Conservation (phyloP, 2,797 vertebrate species). For the Zenarchopterus dispar region DNA sequence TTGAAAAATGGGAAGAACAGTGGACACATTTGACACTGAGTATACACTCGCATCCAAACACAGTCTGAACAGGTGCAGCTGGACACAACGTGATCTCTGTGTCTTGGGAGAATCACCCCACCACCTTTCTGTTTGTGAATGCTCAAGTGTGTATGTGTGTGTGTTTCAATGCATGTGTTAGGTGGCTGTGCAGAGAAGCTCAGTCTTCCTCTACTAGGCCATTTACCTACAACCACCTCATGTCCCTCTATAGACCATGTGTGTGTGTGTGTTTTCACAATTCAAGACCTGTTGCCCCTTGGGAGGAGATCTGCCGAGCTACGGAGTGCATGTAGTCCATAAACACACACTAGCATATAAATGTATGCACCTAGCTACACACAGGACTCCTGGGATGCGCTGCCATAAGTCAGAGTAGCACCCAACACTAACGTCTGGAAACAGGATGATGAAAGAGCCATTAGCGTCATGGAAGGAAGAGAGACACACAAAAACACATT, state of each 20-base stretch:
- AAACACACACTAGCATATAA: conserved; percentile 4
- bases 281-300: conserved; percentile 22
- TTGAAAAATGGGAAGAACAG: no score
- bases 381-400: conserved; percentile 49
- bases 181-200: conserved; percentile 59
- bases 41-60: conserved; percentile 39
- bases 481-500: conserved; percentile 37
- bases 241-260: conserved; percentile 36
- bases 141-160: conserved; percentile 28
- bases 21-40: neutral
- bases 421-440: conserved; percentile 73
- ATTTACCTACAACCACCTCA: conserved; percentile 39
- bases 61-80: conserved; percentile 75
- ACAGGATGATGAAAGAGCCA: conserved; percentile 74
- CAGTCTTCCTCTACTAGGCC: conserved; percentile 53
- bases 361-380: neutral
- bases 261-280: conserved; percentile 48
- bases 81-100: conserved; percentile 60
- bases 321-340: conserved; percentile 27
- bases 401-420: conserved; percentile 65
- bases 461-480: conserved; percentile 59
- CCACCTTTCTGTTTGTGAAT: conserved; percentile 19
- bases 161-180: conserved; percentile 24
- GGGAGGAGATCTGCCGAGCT: conserved; percentile 49
- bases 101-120: conserved; percentile 54